These are phyloP conservation scores for Ennomos fuscantarius DNA, from an alignment of 2,888 invertebrate species.

Conservation along the genomic window DNA sequence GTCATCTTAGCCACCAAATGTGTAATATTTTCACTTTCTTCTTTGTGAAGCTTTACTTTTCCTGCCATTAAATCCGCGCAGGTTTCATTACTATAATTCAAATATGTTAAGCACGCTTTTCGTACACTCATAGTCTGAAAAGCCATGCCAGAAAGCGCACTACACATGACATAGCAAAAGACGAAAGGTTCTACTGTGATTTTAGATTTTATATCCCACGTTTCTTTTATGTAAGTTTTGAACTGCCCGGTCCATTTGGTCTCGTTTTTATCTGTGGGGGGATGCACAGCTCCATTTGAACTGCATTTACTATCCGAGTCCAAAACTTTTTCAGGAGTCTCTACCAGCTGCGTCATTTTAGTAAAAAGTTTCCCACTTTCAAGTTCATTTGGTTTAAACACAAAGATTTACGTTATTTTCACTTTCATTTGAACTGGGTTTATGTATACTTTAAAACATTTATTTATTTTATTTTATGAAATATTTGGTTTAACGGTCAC, in stretches of 20 bases:
- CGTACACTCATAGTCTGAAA: conserved; percentile 84
- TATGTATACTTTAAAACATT: conserved; percentile 16
- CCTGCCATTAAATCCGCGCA: conserved; percentile 81
- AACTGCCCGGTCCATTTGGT: conserved; percentile 66
- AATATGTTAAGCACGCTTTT: conserved; percentile 85
- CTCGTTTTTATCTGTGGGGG: conserved; percentile 64
- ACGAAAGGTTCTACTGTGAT: conserved; percentile 89
- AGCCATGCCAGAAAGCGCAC: conserved; percentile 87
- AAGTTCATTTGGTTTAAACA: conserved; percentile 27
- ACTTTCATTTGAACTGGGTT: conserved; percentile 13
- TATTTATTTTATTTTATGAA: conserved; percentile 20
- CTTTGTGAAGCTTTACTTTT: conserved; percentile 71
- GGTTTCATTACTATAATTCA: conserved; percentile 80
- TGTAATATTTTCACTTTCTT: conserved; percentile 73
- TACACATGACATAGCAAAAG: conserved; percentile 87
- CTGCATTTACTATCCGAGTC: conserved; percentile 75
- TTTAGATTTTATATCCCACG: conserved; percentile 74
- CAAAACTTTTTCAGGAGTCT: conserved; percentile 75
- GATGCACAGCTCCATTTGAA: conserved; percentile 48
- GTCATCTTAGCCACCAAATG: conserved; percentile 82
- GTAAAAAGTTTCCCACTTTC: conserved; percentile 53
- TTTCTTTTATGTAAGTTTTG: conserved; percentile 69
- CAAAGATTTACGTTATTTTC: not conserved
- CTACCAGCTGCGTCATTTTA: conserved; percentile 82
- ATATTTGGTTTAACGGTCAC: conserved; percentile 40